Base-by-base conservation (phyloP, 2,797 vertebrate species). In the Myripristis murdjan region DNA sequence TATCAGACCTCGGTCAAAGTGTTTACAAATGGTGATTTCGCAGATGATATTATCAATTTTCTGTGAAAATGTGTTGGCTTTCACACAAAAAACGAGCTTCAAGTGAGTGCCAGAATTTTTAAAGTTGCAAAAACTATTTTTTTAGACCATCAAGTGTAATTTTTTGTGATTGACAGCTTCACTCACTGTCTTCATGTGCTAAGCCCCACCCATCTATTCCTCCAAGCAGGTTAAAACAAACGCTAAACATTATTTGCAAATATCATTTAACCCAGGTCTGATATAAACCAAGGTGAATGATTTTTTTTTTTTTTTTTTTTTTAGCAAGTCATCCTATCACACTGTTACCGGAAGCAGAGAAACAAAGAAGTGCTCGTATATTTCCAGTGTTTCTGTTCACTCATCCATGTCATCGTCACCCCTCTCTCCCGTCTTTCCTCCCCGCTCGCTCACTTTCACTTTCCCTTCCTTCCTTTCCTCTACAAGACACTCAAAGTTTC, bases 361-460 rank as follows among this genome's bases (percentile, higher is more conserved):
- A 39, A 10, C 7, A 39, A 15, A 41, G 11, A 14, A n/a, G 41
- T n/a, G 41, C 41, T 43, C 5, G 5, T 43, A 16, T n/a, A 43
- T 43, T 15, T 15, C 7, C 16, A 6, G 14, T 16, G 12, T 48
- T 57, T 8, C 37, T 3, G 5, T 10, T 15, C 22, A 24, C 31
- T 33, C 24, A 53, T 14, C 49, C 49, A 15, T 23, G 0, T 57
- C 37, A 10, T 53, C 55, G n/a, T 39, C 48, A 2, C 62, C 14
- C 4, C 28, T 53, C 18, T 47, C 57, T 11, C 23, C 41, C 63
- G 23, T 70, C 72, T 22, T 37, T 66, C 52, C n/a, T 47, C 2
- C n/a, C 7, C 26, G 18, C 22, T 20, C 4, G 12, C 46, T 67
- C 14, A 26, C 6, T 31, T 1, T 49, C 61, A 23, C 55, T 31